Evolutionary conservation across 2,888 invertebrate genomes (phyloP).

Genomic region (Euzophera pinguis): DNA sequence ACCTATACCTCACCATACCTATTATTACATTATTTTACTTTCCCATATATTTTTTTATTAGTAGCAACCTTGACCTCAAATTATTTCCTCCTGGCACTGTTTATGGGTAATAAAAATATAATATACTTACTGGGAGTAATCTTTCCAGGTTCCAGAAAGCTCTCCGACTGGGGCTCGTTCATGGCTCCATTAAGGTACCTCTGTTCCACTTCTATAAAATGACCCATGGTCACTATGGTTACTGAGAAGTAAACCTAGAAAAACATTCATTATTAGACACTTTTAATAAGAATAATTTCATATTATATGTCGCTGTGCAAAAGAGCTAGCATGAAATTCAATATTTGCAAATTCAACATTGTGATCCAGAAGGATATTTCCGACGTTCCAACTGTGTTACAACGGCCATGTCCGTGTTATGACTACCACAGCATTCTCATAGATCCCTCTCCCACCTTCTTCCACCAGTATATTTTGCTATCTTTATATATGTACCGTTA

Average conservation of each 20-base stretch:
- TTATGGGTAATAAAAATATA: constrained; percentile 6
- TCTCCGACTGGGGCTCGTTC: constrained; percentile 75
- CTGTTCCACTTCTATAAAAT: constrained; percentile 83
- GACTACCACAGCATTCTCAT: no score
- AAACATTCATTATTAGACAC: not conserved
- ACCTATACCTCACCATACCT: no score
- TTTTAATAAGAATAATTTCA: not conserved
- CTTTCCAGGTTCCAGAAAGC: constrained; percentile 79
- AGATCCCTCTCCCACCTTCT: no score
- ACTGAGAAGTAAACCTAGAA: constrained; percentile 84
- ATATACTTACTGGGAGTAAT: constrained; percentile 69
- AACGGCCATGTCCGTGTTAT: no score
- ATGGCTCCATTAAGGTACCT: constrained; percentile 81
- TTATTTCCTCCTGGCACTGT: not conserved
- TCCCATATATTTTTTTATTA: not conserved
- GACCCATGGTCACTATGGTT: constrained; percentile 82
- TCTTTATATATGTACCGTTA: no score
- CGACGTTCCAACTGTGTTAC: no score
- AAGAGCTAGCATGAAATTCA: no score
- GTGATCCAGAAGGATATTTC: no score
- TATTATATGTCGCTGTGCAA: not conserved
- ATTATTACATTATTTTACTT: no score
- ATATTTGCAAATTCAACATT: no score
- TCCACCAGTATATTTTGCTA: no score
- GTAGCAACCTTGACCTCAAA: not conserved